A percentile compares a stretch with the other conserved stretches of the same genome.
These are phyloP conservation scores for Penaeus monodon DNA, from an alignment of 2,888 invertebrate genomes.

Conservation along the genomic window DNA sequence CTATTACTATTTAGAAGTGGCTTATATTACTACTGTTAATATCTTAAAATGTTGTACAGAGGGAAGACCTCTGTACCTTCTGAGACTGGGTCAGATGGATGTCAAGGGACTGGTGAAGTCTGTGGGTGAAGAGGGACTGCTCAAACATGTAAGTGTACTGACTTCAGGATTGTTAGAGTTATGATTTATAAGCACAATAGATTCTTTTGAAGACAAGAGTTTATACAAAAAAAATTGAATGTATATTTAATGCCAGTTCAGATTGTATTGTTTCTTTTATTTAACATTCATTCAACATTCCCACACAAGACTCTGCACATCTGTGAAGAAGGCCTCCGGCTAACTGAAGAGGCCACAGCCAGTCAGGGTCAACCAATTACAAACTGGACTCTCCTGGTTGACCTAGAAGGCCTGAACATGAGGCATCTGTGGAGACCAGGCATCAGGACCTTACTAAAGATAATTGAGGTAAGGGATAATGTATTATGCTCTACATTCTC, in stretches of 20 bases:
- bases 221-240: background rate
- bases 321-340: slow-evolving; percentile 90
- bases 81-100: slow-evolving; percentile 93
- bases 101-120: slow-evolving; percentile 94
- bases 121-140: slow-evolving; percentile 89
- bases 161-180: background rate
- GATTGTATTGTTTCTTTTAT: slow-evolving; percentile 50
- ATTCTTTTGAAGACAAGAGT: slow-evolving; percentile 2
- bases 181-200: background rate
- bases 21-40: background rate
- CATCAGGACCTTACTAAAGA: slow-evolving; percentile 73
- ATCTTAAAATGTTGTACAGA: slow-evolving; percentile 73
- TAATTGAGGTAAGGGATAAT: slow-evolving; percentile 51
- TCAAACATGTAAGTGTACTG: slow-evolving; percentile 79
- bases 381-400: slow-evolving; percentile 90
- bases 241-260: background rate
- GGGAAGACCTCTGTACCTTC: slow-evolving; percentile 88
- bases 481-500: background rate
- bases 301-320: slow-evolving; percentile 78
- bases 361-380: slow-evolving; percentile 85
- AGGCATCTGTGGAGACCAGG: slow-evolving; percentile 95
- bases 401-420: slow-evolving; percentile 95
- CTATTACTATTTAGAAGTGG: background rate
- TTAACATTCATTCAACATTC: background rate
- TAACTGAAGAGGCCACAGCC: slow-evolving; percentile 88